Evolutionary conservation across 2,797 vertebrate species (phyloP), one percentile per base, ranked within the genome.

Genomic region (Austrolebias charrua): DNA sequence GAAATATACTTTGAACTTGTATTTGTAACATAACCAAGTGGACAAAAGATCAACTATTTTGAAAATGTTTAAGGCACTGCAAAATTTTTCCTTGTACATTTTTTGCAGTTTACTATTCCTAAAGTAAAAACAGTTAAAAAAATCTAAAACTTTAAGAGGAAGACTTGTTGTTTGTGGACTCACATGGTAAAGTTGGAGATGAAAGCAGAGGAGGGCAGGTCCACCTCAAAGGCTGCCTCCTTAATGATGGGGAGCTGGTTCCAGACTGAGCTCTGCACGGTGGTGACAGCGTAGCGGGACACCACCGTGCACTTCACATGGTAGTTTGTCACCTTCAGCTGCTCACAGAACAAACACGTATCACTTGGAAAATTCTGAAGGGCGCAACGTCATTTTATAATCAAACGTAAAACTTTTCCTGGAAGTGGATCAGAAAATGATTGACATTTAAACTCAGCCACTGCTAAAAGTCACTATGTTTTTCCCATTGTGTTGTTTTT

Each of bases 141-240:
- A 38, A 9, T 38, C n/a, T n/a, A n/a, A n/a, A 38, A 38, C 9
- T 38, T 10, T 19, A 31, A 29, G 46, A 35, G 43, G 61, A 6
- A 18, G 4, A 4, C 5, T 57, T 42, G 29, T 29, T 3, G 1
- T 4, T 10, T 6, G 0, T 2, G 5, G 20, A 19, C 93, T 95
- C 71, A 95, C 94, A 95, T 92, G 76, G 92, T 93, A 76, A 96
- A 95, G 91, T 96, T 96, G 79, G 94, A 96, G 78, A 95, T 95
- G 86, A 96, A 96, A 1, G 94, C 93, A 0, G 94, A 78, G 9
- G 82, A 84, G 20, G 94, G 92, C 63, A 96, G 89, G 78, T 95
- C 91, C 77, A 96, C 87, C 69, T 95, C 93, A 48, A 96, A 96
- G 35, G 92, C 86, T 0, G 94, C 93, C 54, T 94, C 94, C 66